Base-by-base conservation (phyloP, 1,140 invertebrate species). In the Zophobas morio region DNA sequence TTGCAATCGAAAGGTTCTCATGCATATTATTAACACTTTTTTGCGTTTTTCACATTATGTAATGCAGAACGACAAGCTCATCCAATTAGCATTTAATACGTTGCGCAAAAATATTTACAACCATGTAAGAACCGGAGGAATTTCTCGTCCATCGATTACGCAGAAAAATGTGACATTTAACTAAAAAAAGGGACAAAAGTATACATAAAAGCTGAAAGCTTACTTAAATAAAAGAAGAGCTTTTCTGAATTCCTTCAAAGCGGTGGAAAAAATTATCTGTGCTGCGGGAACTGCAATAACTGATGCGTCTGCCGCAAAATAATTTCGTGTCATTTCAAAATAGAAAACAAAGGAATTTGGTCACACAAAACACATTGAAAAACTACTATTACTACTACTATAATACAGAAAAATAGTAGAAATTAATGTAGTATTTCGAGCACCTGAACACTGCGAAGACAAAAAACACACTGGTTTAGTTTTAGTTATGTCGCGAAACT, bases 251-350 rank as follows among this genome's bases (percentile, higher is more conserved):
- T 87, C 85, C 60, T 84, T 82, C 39, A 90, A 84, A 6, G 89
- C 89, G 1, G 89, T 90, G 47, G 89, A 89, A 47, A 91, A 88
- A 73, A 90, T 89, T 46, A 90, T 89, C 0, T 88, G 88, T 1
- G 90, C 89, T 0, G 89, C 88, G 0, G 90, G 90, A 54, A 90
- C 87, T 1, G 88, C 89, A 42, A 90, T 81, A 36, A 89, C 85
- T 32, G 89, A 89, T 37, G 63, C 34, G 37, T 54, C 53, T 6
- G 39, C 47, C 2, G 33, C 46, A 34, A 63, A 74, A 32, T n/a
- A 63, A 75, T 60, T 75, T 75, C 74, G 36, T 1, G 74, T 60
- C 54, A 74, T 57, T 34, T 46, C 33, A 75, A 56, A 57, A 20
- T 51, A 49, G 46, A 46, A 57, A 46, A 35, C n/a, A 32, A 1